Percentiles rank a stretch among this genome's conserved stretches.
phyloP scores from a whole-genome alignment of 2,888 invertebrate genomes.

The Tetranychus truncatus region DNA sequence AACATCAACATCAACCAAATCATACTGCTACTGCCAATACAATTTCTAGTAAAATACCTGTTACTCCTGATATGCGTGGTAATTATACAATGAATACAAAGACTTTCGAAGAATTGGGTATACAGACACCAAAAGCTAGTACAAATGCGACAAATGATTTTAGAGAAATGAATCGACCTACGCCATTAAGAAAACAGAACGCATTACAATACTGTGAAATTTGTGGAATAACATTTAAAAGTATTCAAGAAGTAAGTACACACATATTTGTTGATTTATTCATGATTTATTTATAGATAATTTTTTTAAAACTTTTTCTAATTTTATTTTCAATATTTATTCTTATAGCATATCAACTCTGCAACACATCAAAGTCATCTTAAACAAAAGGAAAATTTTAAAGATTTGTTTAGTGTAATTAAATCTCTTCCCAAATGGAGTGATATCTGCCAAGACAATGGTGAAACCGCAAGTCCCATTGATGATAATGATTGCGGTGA shows the following conservation, averaged over 20 bases:
- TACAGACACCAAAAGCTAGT: not conserved
- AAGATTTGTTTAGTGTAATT: not conserved
- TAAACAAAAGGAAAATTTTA: not conserved
- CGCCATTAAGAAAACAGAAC: not conserved
- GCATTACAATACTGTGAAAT: not conserved
- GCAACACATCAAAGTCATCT: not conserved
- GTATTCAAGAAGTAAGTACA: not conserved
- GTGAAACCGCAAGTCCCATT: not conserved
- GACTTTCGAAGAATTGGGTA: too few species aligned
- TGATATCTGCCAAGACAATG: not conserved
- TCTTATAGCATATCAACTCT: not conserved
- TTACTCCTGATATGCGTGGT: not conserved
- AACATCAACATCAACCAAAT: not conserved
- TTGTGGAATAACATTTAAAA: not conserved
- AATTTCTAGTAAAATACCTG: not conserved
- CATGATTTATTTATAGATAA: not conserved
- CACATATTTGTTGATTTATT: too few species aligned
- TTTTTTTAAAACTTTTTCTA: not conserved
- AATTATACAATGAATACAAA: not conserved
- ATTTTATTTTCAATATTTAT: not conserved
- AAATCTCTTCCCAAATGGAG: not conserved
- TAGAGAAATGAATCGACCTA: not conserved
- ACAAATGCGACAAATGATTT: not conserved
- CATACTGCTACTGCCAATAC: not conserved
- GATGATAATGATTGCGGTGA: not conserved